A percentile compares a stretch with the other conserved stretches of the same genome.
These are phyloP conservation scores for Eupithecia subumbrata DNA, from an alignment of 2,888 invertebrate genomes.

Conservation along the genomic window DNA sequence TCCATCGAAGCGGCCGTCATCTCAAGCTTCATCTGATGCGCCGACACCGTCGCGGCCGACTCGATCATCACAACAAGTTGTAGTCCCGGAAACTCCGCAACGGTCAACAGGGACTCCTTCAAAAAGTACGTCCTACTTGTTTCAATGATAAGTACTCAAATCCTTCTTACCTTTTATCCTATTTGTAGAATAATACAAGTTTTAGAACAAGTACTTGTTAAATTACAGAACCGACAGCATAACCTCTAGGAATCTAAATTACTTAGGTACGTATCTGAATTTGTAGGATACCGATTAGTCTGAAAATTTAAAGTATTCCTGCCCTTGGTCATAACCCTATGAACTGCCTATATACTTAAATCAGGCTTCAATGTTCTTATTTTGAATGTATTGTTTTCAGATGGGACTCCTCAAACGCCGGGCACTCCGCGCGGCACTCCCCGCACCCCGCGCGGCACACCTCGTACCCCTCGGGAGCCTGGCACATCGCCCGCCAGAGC, in stretches of 20 bases:
- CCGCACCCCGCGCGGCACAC: constrained; percentile 46
- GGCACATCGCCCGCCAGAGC: constrained; percentile 74
- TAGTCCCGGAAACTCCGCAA: constrained; percentile 80
- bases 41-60: constrained; percentile 77
- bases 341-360: neutral
- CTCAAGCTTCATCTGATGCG: constrained; percentile 76
- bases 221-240: neutral
- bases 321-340: neutral
- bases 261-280: neutral
- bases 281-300: neutral
- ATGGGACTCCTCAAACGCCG: constrained; percentile 63
- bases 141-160: neutral
- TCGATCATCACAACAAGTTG: constrained; percentile 74
- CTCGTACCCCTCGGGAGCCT: constrained; percentile 62
- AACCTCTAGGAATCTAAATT: neutral
- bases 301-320: neutral
- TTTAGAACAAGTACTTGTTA: neutral
- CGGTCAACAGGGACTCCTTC: constrained; percentile 74
- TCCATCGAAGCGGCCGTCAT: constrained; percentile 74
- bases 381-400: constrained; percentile 41
- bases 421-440: constrained; percentile 59
- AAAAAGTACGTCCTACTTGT: constrained; percentile 56
- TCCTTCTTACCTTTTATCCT: neutral
- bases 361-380: neutral
- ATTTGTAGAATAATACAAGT: neutral